These are phyloP conservation scores for Choloepus hoffmanni DNA, from an alignment of 2,113 vertebrate species.

Conservation along the genomic window DNA sequence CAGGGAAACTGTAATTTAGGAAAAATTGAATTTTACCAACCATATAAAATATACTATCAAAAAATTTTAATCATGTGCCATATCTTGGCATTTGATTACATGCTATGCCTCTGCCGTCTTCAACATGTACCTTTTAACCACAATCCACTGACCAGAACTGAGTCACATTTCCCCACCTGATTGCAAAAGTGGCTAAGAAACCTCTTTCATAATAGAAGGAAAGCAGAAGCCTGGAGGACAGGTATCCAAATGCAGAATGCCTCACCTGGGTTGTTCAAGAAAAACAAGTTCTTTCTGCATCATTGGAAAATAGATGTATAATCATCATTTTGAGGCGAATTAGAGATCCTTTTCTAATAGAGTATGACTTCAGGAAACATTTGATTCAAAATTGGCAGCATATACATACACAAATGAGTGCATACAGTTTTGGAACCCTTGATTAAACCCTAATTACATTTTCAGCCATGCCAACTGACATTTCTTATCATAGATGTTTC, in stretches of 20 bases:
- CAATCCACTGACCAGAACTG: neutral
- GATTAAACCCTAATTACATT: neutral
- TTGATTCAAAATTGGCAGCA: neutral
- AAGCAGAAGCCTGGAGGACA: neutral
- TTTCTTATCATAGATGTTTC: neutral
- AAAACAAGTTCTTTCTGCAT: neutral
- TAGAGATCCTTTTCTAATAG: neutral
- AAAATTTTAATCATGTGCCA: neutral
- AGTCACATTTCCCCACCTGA: neutral
- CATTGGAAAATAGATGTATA: neutral
- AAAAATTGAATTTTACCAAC: neutral
- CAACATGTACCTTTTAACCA: neutral
- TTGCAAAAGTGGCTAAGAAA: neutral
- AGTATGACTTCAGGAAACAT: neutral
- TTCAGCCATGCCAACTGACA: neutral
- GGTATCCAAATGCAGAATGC: neutral
- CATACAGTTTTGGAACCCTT: neutral
- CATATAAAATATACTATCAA: neutral
- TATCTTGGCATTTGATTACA: neutral
- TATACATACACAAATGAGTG: neutral
- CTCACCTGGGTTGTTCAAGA: neutral
- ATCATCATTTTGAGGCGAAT: neutral
- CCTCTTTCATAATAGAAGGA: neutral
- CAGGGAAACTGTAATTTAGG: neutral
- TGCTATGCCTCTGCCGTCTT: neutral